Evolutionary conservation across 2,888 invertebrate genomes (phyloP).

Genomic region (Nomada ferruginata): DNA sequence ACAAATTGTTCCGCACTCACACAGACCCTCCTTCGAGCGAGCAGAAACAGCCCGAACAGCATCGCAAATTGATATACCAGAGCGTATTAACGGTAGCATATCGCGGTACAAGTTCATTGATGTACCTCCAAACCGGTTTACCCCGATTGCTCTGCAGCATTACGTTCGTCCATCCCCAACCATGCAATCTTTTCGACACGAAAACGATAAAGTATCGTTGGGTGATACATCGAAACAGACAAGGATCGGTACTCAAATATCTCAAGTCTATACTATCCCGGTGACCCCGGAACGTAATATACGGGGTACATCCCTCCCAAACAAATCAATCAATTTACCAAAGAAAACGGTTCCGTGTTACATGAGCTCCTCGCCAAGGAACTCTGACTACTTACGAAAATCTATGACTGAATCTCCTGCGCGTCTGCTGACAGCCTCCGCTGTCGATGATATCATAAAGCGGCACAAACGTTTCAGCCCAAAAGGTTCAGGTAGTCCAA

Average conservation of each 20-base stretch:
- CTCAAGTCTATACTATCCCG: neutral
- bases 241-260: neutral
- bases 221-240: neutral
- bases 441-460: slow-evolving; percentile 29
- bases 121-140: neutral
- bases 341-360: slow-evolving; percentile 28
- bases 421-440: slow-evolving; percentile 15
- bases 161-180: neutral
- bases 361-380: slow-evolving; percentile 16
- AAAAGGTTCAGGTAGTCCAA: neutral
- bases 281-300: neutral
- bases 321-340: neutral
- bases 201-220: neutral
- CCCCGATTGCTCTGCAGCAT: neutral
- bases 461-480: slow-evolving; percentile 13
- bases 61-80: slow-evolving; percentile 11
- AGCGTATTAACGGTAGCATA: neutral
- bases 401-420: slow-evolving; percentile 10
- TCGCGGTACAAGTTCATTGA: slow-evolving; percentile 4
- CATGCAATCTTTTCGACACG: slow-evolving; percentile 7
- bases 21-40: slow-evolving; percentile 18
- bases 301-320: neutral
- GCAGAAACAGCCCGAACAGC: slow-evolving; percentile 12
- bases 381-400: slow-evolving; percentile 3
- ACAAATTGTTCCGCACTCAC: neutral